Evolutionary conservation across 2,797 vertebrate genomes (phyloP).

Genomic region (Melanogrammus aeglefinus): DNA sequence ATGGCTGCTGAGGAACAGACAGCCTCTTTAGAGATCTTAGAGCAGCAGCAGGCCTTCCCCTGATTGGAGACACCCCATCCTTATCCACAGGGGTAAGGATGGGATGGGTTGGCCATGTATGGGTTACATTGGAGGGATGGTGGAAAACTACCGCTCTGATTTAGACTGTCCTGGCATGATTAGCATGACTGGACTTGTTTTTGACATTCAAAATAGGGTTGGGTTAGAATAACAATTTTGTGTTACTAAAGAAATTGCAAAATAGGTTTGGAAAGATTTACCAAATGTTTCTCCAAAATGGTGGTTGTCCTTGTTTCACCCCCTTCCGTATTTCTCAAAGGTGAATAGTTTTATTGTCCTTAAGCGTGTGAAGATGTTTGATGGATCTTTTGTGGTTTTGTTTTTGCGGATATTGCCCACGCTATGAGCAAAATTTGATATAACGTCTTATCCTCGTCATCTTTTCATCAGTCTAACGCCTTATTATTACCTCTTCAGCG

Average conservation of each 20-base stretch:
- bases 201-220: not conserved
- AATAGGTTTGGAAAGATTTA: not conserved
- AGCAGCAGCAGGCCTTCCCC: not conserved
- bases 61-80: not conserved
- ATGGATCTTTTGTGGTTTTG: constrained; percentile 40
- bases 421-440: constrained; percentile 50
- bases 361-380: constrained; percentile 18
- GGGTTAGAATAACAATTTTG: not conserved
- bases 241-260: not conserved
- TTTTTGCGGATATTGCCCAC: constrained; percentile 56
- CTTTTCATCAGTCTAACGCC: constrained; percentile 60
- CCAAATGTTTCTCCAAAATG: not conserved
- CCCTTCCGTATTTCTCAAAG: not conserved
- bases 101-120: not conserved
- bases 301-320: not conserved
- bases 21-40: not conserved
- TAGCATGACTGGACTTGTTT: not conserved
- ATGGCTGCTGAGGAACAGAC: not conserved
- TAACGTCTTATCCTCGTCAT: constrained; percentile 59
- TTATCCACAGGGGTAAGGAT: not conserved
- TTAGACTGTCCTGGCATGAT: not conserved
- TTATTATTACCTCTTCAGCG: constrained; percentile 52
- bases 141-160: not conserved
- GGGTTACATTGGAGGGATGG: not conserved
- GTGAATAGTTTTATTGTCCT: constrained; percentile 6